Conservation (phyloP, 2,797 vertebrate species). For the Enteromius trimaculatus region DNA sequence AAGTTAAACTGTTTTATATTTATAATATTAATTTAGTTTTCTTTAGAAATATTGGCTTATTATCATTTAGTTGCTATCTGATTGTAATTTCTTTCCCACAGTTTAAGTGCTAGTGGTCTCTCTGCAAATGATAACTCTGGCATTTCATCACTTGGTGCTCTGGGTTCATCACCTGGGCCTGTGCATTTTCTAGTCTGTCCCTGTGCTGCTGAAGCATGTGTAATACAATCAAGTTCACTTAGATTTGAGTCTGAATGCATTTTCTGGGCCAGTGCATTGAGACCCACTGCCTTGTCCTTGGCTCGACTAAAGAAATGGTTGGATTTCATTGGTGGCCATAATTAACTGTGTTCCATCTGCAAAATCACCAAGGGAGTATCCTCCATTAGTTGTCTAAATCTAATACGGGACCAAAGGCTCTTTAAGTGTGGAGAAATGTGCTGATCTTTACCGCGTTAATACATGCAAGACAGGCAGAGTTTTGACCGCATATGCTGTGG, state of each 20-base stretch:
- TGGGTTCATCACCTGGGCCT: slow-evolving; percentile 24
- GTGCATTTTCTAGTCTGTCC: background rate
- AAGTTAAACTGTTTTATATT: background rate
- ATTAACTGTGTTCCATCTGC: slow-evolving; percentile 33
- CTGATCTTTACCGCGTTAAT: slow-evolving; percentile 12
- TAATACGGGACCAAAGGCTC: slow-evolving; percentile 1
- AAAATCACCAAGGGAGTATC: slow-evolving; percentile 19
- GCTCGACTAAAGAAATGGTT: slow-evolving; percentile 27
- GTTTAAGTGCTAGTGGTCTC: background rate
- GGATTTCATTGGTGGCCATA: slow-evolving; percentile 42
- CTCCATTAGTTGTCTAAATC: slow-evolving; percentile 23
- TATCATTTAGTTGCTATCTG: background rate
- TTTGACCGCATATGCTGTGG: slow-evolving; percentile 32
- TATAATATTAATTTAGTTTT: background rate
- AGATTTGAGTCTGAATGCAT: slow-evolving; percentile 29
- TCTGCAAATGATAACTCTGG: background rate
- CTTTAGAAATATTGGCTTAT: background rate
- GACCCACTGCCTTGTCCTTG: slow-evolving; percentile 4
- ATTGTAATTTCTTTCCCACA: background rate
- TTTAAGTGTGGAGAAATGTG: slow-evolving; percentile 34
- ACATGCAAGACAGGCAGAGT: background rate
- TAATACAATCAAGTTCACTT: slow-evolving; percentile 35
- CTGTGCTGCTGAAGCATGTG: slow-evolving; percentile 26
- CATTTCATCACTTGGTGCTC: background rate
- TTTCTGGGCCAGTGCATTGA: slow-evolving; percentile 29